A percentile compares a stretch with the other conserved stretches of the same genome.
These are phyloP conservation scores for Pogonomyrmex californicus DNA, from an alignment of 1,140 invertebrate species.

Conservation along the genomic window DNA sequence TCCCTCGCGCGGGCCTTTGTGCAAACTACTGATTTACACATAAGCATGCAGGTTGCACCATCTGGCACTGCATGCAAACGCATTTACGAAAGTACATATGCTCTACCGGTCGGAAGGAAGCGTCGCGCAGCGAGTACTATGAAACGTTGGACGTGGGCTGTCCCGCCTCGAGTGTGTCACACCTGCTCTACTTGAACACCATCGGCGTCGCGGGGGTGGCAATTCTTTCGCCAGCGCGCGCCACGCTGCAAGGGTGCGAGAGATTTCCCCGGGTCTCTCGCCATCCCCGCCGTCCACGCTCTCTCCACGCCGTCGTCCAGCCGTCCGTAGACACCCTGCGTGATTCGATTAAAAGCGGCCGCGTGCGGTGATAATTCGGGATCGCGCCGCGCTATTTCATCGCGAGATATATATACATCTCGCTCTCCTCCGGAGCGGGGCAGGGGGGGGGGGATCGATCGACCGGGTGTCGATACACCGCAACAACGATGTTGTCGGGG, in stretches of 20 bases:
- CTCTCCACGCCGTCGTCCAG: not conserved
- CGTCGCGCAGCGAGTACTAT: slow-evolving; percentile 51
- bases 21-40: slow-evolving; percentile 14
- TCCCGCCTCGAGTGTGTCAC: slow-evolving; percentile 54
- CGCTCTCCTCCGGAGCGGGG: not conserved
- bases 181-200: slow-evolving; percentile 48
- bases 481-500: slow-evolving; percentile 48
- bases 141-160: slow-evolving; percentile 52
- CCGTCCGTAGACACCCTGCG: not conserved
- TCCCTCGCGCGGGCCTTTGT: not conserved
- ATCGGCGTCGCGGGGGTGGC: slow-evolving; percentile 12
- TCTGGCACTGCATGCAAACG: slow-evolving; percentile 63
- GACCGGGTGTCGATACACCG: slow-evolving; percentile 68
- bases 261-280: not conserved
- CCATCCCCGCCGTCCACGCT: not conserved
- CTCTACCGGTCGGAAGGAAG: slow-evolving; percentile 58
- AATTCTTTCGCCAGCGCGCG: slow-evolving; percentile 34
- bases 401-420: slow-evolving; percentile 37
- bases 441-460: slow-evolving; percentile 54
- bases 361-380: slow-evolving; percentile 25
- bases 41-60: slow-evolving; percentile 46
- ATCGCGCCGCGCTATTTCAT: slow-evolving; percentile 23
- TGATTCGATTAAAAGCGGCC: slow-evolving; percentile 43
- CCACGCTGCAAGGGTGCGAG: not conserved
- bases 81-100: slow-evolving; percentile 62